Evolutionary conservation across 2,888 invertebrate species (phyloP), one percentile per base, ranked within the genome.

Genomic region (Lysandra bellargus): DNA sequence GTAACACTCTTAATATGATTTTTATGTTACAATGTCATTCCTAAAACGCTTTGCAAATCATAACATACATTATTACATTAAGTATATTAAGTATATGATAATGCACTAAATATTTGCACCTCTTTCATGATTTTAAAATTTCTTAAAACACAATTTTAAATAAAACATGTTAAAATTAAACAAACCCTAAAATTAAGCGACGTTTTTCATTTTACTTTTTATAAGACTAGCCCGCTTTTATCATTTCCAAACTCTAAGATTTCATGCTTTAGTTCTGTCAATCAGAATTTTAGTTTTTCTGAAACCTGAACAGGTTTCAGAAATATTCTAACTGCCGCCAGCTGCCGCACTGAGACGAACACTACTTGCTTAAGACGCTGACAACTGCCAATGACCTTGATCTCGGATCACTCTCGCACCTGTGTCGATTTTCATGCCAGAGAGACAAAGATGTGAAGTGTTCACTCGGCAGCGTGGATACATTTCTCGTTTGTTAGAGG

Each of bases 111-210:
- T 12, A 33, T 61, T 61, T 69, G 69, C 14, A 69, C 69, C 74
- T 74, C 1, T 44, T 74, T 74, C 23, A 23, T 23, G n/a, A 23
- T 23, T 23, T 74, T 74, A 74, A n/a, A 49, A 49, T 44, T 9
- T 17, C 17, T 17, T 17, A 76, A 33, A 53, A 57, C 14, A 76
- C 14, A 53, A 76, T 76, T 40, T 53, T 76, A 76, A 76, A 76
- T 76, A 75, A 49, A 23, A 49, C 75, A 75, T 49, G 40, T 73
- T 14, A 75, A 23, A 49, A 23, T 75, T 30, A 64, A 0, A 69
- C 69, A 69, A 69, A 33, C 69, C 61, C 9, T 23, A 64, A 64
- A 64, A 7, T 30, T 23, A 64, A 30, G 23, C 14, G 30, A 69
- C 4, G 30, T 33, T 69, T 69, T 69, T 33, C 12, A 33, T 33